phyloP scores from a whole-genome alignment of 1,140 invertebrate species.

The Vanessa atalanta region DNA sequence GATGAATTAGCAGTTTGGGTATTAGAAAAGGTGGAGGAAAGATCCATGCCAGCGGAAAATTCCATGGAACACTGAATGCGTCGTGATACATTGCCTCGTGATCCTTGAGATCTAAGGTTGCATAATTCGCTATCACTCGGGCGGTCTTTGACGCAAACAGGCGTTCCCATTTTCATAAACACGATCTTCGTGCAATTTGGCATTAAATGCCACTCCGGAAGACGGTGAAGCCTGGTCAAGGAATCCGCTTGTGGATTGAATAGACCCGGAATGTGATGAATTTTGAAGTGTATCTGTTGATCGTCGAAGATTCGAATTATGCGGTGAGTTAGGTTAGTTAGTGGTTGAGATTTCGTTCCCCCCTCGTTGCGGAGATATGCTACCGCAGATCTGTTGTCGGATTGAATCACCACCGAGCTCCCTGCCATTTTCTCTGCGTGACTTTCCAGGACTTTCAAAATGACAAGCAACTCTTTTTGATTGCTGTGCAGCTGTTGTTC shows the following conservation, averaged over 20 bases:
- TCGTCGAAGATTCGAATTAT: conserved; percentile 44
- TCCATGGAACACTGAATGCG: conserved; percentile 57
- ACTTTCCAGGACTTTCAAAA: conserved; percentile 42
- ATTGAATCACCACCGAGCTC: conserved; percentile 48
- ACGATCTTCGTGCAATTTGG: background rate
- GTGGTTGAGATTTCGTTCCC: conserved; percentile 50
- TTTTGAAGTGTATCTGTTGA: conserved; percentile 32
- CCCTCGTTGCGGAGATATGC: conserved; percentile 42
- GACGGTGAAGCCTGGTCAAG: background rate
- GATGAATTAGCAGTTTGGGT: background rate
- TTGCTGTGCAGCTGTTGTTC: conserved; percentile 49
- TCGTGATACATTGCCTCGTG: conserved; percentile 48
- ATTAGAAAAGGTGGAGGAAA: background rate
- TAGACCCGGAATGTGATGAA: background rate
- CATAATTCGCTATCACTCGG: conserved; percentile 37
- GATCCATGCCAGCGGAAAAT: conserved; percentile 32
- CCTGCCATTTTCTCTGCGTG: conserved; percentile 2
- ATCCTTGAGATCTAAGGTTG: conserved; percentile 41
- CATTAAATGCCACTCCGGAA: background rate
- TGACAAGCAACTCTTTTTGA: conserved; percentile 51
- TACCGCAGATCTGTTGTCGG: conserved; percentile 45
- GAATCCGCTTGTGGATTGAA: background rate
- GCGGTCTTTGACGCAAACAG: background rate
- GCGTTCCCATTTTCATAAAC: background rate
- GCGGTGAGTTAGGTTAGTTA: conserved; percentile 48